Conservation (phyloP, 2,113 vertebrate genomes). For the Lepisosteus oculatus region DNA sequence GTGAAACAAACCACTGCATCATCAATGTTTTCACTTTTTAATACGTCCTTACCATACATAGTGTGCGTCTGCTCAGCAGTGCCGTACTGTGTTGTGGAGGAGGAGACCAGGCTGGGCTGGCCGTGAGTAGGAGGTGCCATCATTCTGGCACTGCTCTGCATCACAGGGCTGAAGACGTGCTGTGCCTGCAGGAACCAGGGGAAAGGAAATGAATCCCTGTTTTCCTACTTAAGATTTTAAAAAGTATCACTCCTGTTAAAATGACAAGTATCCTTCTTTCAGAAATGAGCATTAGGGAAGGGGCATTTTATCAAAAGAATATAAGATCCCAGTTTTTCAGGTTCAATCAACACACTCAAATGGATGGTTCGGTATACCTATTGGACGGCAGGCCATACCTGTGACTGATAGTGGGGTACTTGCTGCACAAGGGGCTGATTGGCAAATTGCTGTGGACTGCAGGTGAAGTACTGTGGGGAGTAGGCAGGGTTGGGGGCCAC, state of each 20-base stretch:
- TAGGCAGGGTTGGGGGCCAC: constrained; percentile 88
- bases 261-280: no score
- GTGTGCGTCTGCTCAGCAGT: constrained; percentile 93
- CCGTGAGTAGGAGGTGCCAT: constrained; percentile 88
- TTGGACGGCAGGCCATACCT: constrained; percentile 62
- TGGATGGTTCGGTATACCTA: no score
- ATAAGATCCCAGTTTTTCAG: no score
- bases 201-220: neutral
- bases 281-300: no score
- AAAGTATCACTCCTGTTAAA: no score
- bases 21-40: no score
- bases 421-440: constrained; percentile 93
- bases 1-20: no score
- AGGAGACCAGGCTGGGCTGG: constrained; percentile 87
- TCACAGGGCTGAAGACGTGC: constrained; percentile 93
- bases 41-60: constrained; percentile 90
- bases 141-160: constrained; percentile 90
- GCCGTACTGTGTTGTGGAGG: constrained; percentile 88
- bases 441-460: constrained; percentile 93
- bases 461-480: constrained; percentile 90
- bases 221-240: no score
- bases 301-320: no score
- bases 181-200: constrained; percentile 71
- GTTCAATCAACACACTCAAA: no score
- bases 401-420: constrained; percentile 94